Evolutionary conservation across 2,797 vertebrate species (phyloP).

Genomic region (Poliocrania exsul): DNA sequence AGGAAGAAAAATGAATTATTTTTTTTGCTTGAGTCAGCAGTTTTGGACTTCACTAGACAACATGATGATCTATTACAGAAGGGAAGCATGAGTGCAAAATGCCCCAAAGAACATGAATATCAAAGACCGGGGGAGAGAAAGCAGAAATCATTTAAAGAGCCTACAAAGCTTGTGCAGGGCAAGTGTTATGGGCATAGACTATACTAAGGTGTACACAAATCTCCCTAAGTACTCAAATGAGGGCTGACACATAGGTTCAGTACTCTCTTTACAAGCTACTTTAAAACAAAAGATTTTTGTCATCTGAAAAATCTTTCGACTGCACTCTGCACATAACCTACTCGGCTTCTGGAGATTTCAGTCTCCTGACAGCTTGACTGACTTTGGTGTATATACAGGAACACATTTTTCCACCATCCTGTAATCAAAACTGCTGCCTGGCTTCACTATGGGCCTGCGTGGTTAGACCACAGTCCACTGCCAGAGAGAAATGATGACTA

Average conservation of each 20-base stretch:
- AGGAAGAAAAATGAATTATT: not conserved
- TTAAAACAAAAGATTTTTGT: not conserved
- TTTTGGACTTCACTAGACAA: not conserved
- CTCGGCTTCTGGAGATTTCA: not conserved
- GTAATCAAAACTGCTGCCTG: not conserved
- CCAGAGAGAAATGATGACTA: not conserved
- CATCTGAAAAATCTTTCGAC: not conserved
- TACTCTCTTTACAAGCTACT: not conserved
- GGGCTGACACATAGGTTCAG: not conserved
- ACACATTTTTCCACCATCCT: not conserved
- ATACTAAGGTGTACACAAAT: not conserved
- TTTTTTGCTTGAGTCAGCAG: not conserved
- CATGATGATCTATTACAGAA: not conserved
- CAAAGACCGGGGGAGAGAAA: not conserved
- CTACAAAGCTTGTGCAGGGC: not conserved
- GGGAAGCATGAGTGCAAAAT: not conserved
- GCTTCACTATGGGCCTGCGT: not conserved
- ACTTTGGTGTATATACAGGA: not conserved
- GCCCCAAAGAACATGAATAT: not conserved
- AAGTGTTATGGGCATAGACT: not conserved
- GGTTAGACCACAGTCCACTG: not conserved
- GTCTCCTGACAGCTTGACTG: not conserved
- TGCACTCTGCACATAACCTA: not conserved
- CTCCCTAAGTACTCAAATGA: not conserved
- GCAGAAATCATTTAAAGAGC: not conserved